A percentile compares a stretch with the other conserved stretches of the same genome.
phyloP scores from a whole-genome alignment of 1,140 invertebrate species.

The Cyphomyrmex costatus region DNA sequence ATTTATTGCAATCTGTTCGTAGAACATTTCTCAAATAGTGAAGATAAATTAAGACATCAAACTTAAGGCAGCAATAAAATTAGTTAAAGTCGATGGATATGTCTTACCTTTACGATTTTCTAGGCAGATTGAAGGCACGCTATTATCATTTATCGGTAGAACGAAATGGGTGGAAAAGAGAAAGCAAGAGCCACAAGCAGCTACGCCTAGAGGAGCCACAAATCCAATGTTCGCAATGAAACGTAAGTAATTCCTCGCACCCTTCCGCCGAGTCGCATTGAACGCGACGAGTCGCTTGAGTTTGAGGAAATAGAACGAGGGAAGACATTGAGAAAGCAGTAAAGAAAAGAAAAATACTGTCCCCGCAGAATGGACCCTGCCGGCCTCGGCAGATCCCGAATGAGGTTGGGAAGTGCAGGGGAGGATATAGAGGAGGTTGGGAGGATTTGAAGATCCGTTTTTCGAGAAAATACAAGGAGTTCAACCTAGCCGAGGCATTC shows the following conservation, averaged over 20 bases:
- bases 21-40: neutral
- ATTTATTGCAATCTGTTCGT: neutral
- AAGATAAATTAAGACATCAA: constrained; percentile 33
- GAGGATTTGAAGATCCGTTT: constrained; percentile 81
- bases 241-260: constrained; percentile 73
- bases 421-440: neutral
- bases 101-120: neutral
- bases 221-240: constrained; percentile 61
- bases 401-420: constrained; percentile 35
- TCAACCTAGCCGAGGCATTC: constrained; percentile 74
- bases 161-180: neutral
- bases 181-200: neutral
- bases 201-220: constrained; percentile 9
- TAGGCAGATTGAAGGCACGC: constrained; percentile 25
- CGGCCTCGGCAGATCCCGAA: constrained; percentile 72
- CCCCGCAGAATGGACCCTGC: constrained; percentile 71
- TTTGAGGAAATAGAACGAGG: constrained; percentile 65
- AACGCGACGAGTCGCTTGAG: constrained; percentile 46
- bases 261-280: constrained; percentile 66
- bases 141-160: constrained; percentile 39
- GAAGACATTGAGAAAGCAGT: constrained; percentile 69
- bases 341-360: constrained; percentile 72
- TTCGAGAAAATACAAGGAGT: constrained; percentile 83
- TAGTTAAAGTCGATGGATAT: neutral
- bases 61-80: constrained; percentile 26